A percentile compares a stretch with the other conserved stretches of the same genome.
phyloP scores from a whole-genome alignment of 2,888 invertebrate genomes.

The Lumbricus terrestris region DNA sequence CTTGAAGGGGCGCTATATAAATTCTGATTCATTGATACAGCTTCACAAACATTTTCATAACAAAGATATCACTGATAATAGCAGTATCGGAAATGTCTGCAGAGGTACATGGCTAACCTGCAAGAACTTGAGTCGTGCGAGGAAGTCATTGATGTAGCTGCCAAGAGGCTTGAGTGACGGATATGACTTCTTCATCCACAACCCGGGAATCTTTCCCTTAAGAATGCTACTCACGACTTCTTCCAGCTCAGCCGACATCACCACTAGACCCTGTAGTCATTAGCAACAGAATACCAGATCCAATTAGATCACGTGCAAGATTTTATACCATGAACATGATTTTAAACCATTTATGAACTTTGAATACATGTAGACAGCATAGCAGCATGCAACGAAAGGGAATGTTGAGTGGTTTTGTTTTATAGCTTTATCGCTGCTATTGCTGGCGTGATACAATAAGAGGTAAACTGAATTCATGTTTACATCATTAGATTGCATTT shows the following conservation, averaged over 20 bases:
- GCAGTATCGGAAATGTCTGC: background rate
- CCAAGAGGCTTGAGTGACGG: conserved; percentile 61
- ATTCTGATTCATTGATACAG: background rate
- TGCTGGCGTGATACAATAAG: background rate
- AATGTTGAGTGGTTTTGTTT: background rate
- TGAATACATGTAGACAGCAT: background rate
- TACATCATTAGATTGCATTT: background rate
- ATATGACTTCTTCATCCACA: conserved; percentile 61
- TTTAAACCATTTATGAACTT: background rate
- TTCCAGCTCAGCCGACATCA: conserved; percentile 81
- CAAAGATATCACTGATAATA: background rate
- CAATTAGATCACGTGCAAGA: background rate
- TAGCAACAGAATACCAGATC: background rate
- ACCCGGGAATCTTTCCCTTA: conserved; percentile 68
- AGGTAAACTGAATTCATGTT: background rate
- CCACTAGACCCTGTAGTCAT: conserved; percentile 71
- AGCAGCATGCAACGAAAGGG: background rate
- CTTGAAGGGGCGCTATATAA: too few relatives aligned
- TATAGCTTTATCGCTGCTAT: background rate
- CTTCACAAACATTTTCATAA: background rate
- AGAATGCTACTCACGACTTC: conserved; percentile 80
- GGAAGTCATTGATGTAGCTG: conserved; percentile 60
- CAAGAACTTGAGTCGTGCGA: conserved; percentile 63
- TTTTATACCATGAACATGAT: too few relatives aligned
- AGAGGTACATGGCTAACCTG: conserved; percentile 61